Evolutionary conservation across 2,888 invertebrate genomes (phyloP), one percentile per base, ranked within the genome.

Genomic region (Sarcophaga rosellei): DNA sequence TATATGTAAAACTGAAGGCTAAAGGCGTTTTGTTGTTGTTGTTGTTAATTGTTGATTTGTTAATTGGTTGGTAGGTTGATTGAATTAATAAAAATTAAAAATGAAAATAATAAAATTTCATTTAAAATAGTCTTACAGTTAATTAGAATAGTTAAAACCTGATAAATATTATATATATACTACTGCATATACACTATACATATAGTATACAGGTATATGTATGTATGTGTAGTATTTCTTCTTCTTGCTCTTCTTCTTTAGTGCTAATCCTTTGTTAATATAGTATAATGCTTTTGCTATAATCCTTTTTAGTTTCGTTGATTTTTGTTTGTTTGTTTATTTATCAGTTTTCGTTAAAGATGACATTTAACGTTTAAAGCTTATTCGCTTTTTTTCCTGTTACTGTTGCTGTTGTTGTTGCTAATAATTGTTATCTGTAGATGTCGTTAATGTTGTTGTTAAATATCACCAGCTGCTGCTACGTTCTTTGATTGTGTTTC

Each of bases 1-100:
- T 35, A 8, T 57, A 90, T 90, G 90, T 90, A 90, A 92, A 91
- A 90, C 91, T 91, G 89, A 91, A 85, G 35, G 35, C 35, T 35
- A 35, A 35, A 35, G 90, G 89, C 89, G 88, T 88, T 89, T 87
- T 82, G 23, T 11, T 88, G 83, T 75, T 82, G 44, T 70, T 62
- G 70, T 57, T 62, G 59, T 74, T 85, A 77, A 68, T 73, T 68
- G 73, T 81, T 68, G 57, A 20, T 77, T 62, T 68, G 35, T n/a
- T 78, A 45, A 35, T 78, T 21, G 57, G 23, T 25, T 72, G 57
- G 44, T 79, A 53, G 70, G 23, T 77, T 35, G 35, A 2, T 35
- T 35, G 35, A 35, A 35, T 35, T 35, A 35, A 35, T 35, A 35
- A 15, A 63, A 69, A 81, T 66, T 47, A 62, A 53, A 66, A 57